These are phyloP conservation scores for Alligator mississippiensis DNA, from an alignment of 2,113 vertebrate species.

Conservation along the genomic window DNA sequence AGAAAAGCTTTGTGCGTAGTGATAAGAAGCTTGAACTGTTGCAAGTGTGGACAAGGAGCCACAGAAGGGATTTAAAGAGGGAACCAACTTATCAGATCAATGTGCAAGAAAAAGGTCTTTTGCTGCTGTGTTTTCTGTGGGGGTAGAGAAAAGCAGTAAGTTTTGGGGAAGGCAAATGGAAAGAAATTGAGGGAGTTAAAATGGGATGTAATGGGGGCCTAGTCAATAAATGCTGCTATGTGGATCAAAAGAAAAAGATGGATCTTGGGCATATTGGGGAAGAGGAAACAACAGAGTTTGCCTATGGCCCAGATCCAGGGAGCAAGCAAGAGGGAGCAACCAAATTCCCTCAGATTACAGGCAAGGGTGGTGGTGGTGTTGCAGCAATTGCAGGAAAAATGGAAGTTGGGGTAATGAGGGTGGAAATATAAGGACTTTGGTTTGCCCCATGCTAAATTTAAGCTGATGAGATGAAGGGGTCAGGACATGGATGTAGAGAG, in stretches of 20 bases:
- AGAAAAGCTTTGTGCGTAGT: neutral
- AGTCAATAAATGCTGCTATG: neutral
- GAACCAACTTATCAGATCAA: neutral
- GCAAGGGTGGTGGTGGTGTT: neutral
- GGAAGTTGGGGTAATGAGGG: neutral
- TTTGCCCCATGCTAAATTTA: neutral
- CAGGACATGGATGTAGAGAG: neutral
- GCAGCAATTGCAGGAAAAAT: neutral
- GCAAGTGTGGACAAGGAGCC: neutral
- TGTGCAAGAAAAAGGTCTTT: neutral
- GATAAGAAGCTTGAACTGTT: conserved; percentile 1
- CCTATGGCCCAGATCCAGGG: neutral
- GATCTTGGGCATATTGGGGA: neutral
- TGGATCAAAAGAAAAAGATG: neutral
- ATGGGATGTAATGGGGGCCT: neutral
- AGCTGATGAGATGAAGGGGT: neutral
- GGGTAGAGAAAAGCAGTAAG: neutral
- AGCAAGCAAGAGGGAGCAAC: neutral
- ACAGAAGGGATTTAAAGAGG: neutral
- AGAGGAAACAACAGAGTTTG: neutral
- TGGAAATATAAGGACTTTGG: neutral
- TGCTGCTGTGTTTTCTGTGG: neutral
- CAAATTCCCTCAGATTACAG: neutral
- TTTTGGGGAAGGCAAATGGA: neutral
- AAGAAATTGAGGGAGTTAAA: neutral